Conservation (phyloP, 2,888 invertebrate genomes). For the Tenthredo scrophulariae region DNA sequence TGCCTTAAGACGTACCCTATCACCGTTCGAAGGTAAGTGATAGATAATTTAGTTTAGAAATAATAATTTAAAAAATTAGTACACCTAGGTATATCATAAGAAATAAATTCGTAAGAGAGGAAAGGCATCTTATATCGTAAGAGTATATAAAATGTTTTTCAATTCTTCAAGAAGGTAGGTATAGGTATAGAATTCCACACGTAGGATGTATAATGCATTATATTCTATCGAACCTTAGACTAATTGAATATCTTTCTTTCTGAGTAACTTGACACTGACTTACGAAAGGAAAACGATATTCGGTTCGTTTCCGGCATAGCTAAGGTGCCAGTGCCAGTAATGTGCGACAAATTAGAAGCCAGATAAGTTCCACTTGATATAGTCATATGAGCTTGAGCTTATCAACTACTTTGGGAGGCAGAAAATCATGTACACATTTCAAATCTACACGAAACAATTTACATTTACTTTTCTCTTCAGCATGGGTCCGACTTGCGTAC, state of each 20-base stretch:
- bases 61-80: not conserved
- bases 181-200: not conserved
- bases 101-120: not conserved
- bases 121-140: not conserved
- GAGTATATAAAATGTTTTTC: not conserved
- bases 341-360: not conserved
- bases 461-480: not conserved
- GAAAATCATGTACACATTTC: not conserved
- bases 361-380: not conserved
- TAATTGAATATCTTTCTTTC: not conserved
- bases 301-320: not conserved
- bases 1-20: too few species aligned
- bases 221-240: not conserved
- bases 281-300: not conserved
- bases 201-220: not conserved
- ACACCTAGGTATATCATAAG: not conserved
- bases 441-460: not conserved
- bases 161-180: not conserved
- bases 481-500: not conserved
- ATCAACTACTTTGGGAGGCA: not conserved
- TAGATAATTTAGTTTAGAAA: too few species aligned
- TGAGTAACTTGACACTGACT: conserved; percentile 11
- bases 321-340: not conserved
- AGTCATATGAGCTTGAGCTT: not conserved
- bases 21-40: too few species aligned